Base-by-base conservation (phyloP, 2,113 vertebrate species). In the Chamaea fasciata region DNA sequence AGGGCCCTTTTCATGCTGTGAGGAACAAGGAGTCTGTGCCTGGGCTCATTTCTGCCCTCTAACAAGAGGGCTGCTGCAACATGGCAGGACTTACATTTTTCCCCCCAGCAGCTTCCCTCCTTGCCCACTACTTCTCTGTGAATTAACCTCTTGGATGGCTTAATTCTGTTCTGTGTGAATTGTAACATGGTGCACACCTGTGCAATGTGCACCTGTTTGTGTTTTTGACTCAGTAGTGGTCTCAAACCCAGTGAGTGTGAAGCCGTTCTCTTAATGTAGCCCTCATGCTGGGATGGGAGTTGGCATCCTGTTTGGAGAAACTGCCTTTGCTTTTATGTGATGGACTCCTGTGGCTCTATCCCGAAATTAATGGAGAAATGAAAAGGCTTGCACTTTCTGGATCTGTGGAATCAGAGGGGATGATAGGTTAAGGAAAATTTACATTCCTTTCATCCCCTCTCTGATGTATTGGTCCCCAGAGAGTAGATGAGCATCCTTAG, bases 121-220 rank as follows among this genome's bases (percentile, higher is more conserved):
- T 46, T 64, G 44, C 15, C 64, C 11, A 7, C 31, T 63, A 3
- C 8, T 71, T 44, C 9, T 31, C 33, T 42, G 5, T 53, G 21
- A 63, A 26, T 50, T 68, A 41, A 68, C 17, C 15, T 85, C 67
- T 62, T n/a, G 70, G 20, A 37, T 59, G 26, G 35, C 22, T 56
- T 76, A 14, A 65, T 88, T 67, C 35, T 59, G 22, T 27, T 57
- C 35, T 33, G n/a, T 4, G 2, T 35, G 55, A 26, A 33, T n/a
- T 59, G 35, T 49, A 24, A 13, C 3, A 1, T 12, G 0, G 1
- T 3, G 10, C 7, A 18, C 0, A 4, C 67, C n/a, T 59, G 49
- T 49, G 33, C 62, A 39, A 16, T 0, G 0, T 16, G 8, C 1
- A 0, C 50, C 24, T 49, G 4, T 21, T 62, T 57, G 22, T 6